Percentiles rank a stretch among this genome's conserved stretches.
phyloP scores from a whole-genome alignment of 2,888 invertebrate genomes.

The Ceratothoa steindachneri region DNA sequence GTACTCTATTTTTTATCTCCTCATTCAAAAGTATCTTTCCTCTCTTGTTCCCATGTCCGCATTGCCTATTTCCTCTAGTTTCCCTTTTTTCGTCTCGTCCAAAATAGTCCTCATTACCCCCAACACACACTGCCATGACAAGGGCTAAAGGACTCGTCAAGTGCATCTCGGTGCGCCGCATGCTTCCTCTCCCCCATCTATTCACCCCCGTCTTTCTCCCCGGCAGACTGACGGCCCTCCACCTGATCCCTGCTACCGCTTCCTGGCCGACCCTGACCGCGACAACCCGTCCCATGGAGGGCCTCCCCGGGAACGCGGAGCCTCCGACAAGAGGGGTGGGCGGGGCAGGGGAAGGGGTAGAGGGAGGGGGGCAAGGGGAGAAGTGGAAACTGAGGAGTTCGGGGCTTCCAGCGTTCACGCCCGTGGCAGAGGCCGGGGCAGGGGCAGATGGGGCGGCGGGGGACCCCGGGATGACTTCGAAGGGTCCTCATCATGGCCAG shows the following conservation, averaged over 20 bases:
- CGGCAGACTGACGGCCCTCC: conserved; percentile 40
- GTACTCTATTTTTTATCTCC: too few species aligned
- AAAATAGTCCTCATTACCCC: too few species aligned
- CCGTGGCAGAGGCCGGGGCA: neutral
- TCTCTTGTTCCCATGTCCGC: too few species aligned
- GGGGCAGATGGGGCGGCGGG: conserved; percentile 7
- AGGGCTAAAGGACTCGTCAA: too few species aligned
- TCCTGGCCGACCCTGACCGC: conserved; percentile 39
- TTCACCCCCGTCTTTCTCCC: too few species aligned
- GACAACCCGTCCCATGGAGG: conserved; percentile 14
- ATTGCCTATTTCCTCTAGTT: too few species aligned
- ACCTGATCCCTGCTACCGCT: conserved; percentile 37
- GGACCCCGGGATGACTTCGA: conserved; percentile 1
- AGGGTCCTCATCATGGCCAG: neutral
- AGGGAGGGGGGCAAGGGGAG: conserved; percentile 1
- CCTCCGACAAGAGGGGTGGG: neutral
- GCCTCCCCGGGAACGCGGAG: neutral
- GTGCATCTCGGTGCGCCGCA: too few species aligned
- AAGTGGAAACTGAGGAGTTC: neutral
- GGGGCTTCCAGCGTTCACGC: neutral
- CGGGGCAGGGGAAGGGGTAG: conserved; percentile 17
- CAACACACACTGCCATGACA: too few species aligned
- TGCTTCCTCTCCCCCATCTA: too few species aligned
- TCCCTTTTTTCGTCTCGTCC: too few species aligned
- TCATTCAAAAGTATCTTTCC: too few species aligned